Evolutionary conservation across 2,888 invertebrate species (phyloP), one percentile per base, ranked within the genome.

Genomic region (Agrotis ipsilon): DNA sequence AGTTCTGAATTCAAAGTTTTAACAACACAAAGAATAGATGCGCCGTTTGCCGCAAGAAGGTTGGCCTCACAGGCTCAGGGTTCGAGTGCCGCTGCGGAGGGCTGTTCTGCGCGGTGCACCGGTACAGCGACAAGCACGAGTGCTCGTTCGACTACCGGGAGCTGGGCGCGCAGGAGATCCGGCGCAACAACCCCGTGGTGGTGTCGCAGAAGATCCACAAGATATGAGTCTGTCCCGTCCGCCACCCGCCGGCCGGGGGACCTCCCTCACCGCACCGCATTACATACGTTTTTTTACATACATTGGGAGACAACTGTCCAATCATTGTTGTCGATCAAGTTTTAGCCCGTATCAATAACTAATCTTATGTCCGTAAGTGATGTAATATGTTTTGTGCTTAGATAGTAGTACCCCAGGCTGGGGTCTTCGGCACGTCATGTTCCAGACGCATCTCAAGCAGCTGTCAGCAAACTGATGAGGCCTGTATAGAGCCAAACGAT

Each of bases 131-230:
- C 97, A 99, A 99, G 97, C 99, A 99, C 97, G 98, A 98, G 93
- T 99, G 99, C 97, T 98, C 98, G 93, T 99, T 99, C 97, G 98
- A 99, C 97, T 99, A 99, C 97, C 98, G 99, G 96, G 99, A 99
- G 97, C 98, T 99, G 96, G 99, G 99, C 91, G 98, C 99, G 96
- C 98, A 99, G 96, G 99, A 99, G 97, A 99, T 99, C 95, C 98
- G 99, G 96, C 99, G 99, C 97, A 99, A 99, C 97, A 99, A 99
- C 97, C 99, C 99, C 89, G 99, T 99, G 94, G 99, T 99, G 93
- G 99, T 99, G 94, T 99, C 99, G 91, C 99, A 99, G 97, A 99
- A 99, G 97, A 99, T 99, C 95, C 98, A 99, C 97, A 99, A 99
- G 97, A 99, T 99, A 97, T 99, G 98, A 99, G 97, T 97, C 96